Conservation (phyloP, 1,140 invertebrate species). For the Sitobion miscanthi region DNA sequence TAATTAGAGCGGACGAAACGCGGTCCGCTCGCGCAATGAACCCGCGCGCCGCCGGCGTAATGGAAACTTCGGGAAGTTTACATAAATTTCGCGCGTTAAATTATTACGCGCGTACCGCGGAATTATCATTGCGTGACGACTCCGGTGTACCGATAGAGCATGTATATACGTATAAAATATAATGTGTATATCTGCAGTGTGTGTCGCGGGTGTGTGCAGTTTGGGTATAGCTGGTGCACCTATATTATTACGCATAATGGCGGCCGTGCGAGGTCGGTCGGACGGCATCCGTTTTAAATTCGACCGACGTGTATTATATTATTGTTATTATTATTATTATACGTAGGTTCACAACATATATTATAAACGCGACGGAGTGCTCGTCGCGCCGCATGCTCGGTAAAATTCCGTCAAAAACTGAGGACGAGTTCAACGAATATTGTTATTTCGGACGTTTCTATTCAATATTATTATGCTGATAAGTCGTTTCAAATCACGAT, state of each 20-base stretch:
- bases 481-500: too few relatives aligned
- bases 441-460: too few relatives aligned
- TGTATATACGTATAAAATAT: neutral
- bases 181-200: neutral
- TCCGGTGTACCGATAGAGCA: neutral
- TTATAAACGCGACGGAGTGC: too few relatives aligned
- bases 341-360: neutral
- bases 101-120: neutral
- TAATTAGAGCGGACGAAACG: conserved; percentile 30
- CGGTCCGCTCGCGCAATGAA: neutral
- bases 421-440: too few relatives aligned
- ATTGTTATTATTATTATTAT: too few relatives aligned
- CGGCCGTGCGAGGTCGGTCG: neutral
- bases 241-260: neutral
- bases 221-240: neutral
- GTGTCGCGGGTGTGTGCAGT: neutral
- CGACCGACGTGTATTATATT: neutral
- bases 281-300: neutral
- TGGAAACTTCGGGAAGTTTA: conserved; percentile 15
- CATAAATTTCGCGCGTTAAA: conserved; percentile 16
- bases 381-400: too few relatives aligned
- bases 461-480: too few relatives aligned
- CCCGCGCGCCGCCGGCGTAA: neutral
- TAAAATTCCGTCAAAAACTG: neutral
- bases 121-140: neutral